Percentiles rank a stretch among this genome's conserved stretches.
Evolutionary conservation across 2,888 invertebrate genomes (phyloP).

Genomic region (Aphelenchoides bicaudatus): DNA sequence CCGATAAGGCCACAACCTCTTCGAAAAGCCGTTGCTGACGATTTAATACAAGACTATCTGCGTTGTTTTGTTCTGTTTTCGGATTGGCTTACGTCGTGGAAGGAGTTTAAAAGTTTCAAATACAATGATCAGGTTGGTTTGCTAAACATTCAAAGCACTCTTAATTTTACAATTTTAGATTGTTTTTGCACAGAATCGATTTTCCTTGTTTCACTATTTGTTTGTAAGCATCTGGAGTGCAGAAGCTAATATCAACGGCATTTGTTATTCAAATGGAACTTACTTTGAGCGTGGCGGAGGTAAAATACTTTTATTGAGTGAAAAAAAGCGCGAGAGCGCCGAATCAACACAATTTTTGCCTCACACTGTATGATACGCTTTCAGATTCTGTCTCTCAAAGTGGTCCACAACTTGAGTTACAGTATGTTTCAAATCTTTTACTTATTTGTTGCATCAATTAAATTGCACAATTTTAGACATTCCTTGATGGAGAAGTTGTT

Average conservation of each 20-base stretch:
- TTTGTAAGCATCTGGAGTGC: slow-evolving; percentile 16
- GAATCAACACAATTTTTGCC: no score
- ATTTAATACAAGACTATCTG: slow-evolving; percentile 6
- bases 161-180: slow-evolving; percentile 14
- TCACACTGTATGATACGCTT: no score
- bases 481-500: background rate
- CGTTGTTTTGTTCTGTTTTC: slow-evolving; percentile 21
- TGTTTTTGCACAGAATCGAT: slow-evolving; percentile 14
- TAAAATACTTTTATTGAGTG: no score
- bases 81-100: slow-evolving; percentile 13
- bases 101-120: slow-evolving; percentile 10
- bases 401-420: no score
- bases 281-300: slow-evolving; percentile 9
- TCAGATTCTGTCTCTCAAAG: no score
- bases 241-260: slow-evolving; percentile 1
- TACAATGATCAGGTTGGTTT: background rate
- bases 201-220: slow-evolving; percentile 18
- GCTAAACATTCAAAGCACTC: background rate
- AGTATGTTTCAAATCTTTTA: no score
- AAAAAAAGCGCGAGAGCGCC: no score
- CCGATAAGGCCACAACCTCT: background rate
- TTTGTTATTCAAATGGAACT: slow-evolving; percentile 7
- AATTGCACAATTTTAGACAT: no score
- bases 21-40: background rate
- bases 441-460: no score